A percentile compares a stretch with the other conserved stretches of the same genome.
Conservation (phyloP, 2,113 vertebrate genomes). For the Trematocara macrostoma region DNA sequence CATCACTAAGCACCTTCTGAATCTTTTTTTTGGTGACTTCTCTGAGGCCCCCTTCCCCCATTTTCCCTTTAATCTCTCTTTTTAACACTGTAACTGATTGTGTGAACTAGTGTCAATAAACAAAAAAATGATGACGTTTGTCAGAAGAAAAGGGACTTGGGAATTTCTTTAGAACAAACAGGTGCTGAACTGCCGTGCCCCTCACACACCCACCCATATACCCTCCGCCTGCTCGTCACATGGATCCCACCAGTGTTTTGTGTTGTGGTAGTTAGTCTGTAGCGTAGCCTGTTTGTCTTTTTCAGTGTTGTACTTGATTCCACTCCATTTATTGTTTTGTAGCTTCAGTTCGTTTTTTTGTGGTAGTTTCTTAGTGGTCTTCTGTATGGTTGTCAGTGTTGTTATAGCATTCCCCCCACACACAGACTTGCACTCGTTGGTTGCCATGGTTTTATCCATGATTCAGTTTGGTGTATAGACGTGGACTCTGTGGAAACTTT, state of each 20-base stretch:
- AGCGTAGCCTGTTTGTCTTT: conserved; percentile 17
- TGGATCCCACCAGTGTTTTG: not conserved
- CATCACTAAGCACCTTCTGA: conserved; percentile 38
- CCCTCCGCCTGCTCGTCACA: not conserved
- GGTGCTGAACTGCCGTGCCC: not conserved
- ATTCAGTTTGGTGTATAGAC: conserved; percentile 51
- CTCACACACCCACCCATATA: not conserved
- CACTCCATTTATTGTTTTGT: not conserved
- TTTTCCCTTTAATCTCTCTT: conserved; percentile 68
- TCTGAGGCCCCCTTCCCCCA: not conserved
- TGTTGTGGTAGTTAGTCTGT: conserved; percentile 38
- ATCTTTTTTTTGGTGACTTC: conserved; percentile 12
- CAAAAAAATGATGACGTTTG: conserved; percentile 73
- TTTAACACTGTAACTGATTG: conserved; percentile 77
- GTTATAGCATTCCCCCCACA: conserved; percentile 5
- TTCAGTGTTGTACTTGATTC: not conserved
- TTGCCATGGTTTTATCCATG: conserved; percentile 52
- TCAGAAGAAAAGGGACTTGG: conserved; percentile 75
- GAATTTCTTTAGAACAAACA: conserved; percentile 68
- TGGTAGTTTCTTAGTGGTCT: not conserved
- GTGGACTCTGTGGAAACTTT: conserved; percentile 62
- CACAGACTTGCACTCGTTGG: conserved; percentile 54
- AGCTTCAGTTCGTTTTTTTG: not conserved
- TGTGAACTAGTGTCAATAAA: conserved; percentile 90
- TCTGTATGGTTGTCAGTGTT: conserved; percentile 30